Evolutionary conservation across 2,888 invertebrate species (phyloP).

Genomic region (Microctonus hyperodae): DNA sequence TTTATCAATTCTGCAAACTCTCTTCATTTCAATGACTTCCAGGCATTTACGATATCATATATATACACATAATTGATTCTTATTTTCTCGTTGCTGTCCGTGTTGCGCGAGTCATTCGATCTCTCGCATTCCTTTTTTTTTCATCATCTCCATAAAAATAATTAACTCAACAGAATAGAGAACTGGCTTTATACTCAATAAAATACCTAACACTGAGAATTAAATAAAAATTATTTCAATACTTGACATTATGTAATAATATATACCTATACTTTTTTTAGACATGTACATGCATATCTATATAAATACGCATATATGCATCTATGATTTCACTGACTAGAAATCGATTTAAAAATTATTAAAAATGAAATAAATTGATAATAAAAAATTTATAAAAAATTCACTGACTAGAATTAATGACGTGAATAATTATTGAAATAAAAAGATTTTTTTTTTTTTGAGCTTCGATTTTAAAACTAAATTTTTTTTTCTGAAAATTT

Average conservation of each 20-base stretch:
- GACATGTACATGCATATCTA: neutral
- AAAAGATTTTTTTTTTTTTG: no score
- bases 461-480: neutral
- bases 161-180: neutral
- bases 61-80: constrained; percentile 55
- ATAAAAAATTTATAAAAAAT: neutral
- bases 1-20: neutral
- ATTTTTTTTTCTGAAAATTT: neutral
- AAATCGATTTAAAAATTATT: neutral
- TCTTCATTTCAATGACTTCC: constrained; percentile 16
- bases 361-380: neutral
- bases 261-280: neutral
- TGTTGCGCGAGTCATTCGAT: constrained; percentile 39
- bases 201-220: neutral
- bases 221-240: neutral
- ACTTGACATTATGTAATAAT: constrained; percentile 5
- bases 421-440: no score
- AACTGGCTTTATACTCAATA: neutral
- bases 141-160: neutral
- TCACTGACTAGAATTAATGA: neutral
- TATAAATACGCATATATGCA: neutral
- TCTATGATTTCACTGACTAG: neutral
- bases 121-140: constrained; percentile 19
- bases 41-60: constrained; percentile 44
- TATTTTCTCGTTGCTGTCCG: constrained; percentile 49